phyloP scores from a whole-genome alignment of 2,113 vertebrate genomes.

The Seriola dumerili region DNA sequence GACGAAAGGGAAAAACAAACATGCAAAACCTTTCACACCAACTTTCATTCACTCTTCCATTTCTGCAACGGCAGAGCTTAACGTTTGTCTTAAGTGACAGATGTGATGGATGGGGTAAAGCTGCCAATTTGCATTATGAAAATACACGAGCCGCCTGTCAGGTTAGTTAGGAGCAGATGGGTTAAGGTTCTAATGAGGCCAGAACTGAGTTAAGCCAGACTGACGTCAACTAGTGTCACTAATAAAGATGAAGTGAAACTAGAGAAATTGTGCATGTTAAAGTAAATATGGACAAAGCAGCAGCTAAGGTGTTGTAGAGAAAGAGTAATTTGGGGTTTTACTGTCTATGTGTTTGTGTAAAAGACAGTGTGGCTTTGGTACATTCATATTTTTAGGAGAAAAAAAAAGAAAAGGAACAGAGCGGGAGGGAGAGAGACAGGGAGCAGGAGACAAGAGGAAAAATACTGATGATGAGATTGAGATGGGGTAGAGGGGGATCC shows the following conservation, averaged over 20 bases:
- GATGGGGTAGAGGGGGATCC: slow-evolving; percentile 3
- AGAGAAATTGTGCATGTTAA: neutral
- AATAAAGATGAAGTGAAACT: slow-evolving; percentile 55
- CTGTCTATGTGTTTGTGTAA: neutral
- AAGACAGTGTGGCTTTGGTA: neutral
- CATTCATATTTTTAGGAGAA: slow-evolving; percentile 8
- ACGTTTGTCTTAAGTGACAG: slow-evolving; percentile 50
- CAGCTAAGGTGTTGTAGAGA: slow-evolving; percentile 3
- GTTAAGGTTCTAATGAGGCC: slow-evolving; percentile 58
- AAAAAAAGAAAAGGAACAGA: neutral
- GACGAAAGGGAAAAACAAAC: neutral
- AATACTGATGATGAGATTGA: slow-evolving; percentile 18
- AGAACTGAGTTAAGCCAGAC: slow-evolving; percentile 49
- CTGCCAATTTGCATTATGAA: slow-evolving; percentile 42
- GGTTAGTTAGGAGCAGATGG: slow-evolving; percentile 68
- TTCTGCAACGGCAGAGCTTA: slow-evolving; percentile 14
- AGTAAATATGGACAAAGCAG: slow-evolving; percentile 8
- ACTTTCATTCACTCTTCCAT: slow-evolving; percentile 44
- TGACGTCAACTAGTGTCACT: slow-evolving; percentile 48
- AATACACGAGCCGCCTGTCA: slow-evolving; percentile 39
- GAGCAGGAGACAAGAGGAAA: neutral
- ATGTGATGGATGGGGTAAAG: slow-evolving; percentile 59
- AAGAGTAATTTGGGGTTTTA: neutral
- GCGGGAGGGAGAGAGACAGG: slow-evolving; percentile 23
- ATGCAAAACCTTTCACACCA: slow-evolving; percentile 32